phyloP scores from a whole-genome alignment of 2,888 invertebrate genomes.

The Tigriopus californicus region DNA sequence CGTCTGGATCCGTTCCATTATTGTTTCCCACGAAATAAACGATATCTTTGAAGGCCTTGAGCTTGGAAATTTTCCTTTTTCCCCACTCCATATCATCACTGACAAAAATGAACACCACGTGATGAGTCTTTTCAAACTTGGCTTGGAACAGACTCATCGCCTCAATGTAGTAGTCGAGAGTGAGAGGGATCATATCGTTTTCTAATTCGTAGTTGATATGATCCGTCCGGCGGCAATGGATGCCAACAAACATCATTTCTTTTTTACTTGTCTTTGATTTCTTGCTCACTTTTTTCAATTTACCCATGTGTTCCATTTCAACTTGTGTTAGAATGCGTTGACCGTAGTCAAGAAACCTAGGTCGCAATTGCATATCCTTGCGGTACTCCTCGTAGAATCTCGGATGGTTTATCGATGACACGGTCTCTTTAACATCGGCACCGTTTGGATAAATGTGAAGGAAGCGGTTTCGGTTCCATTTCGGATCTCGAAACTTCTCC shows the following conservation, averaged over 20 bases:
- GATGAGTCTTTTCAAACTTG: background rate
- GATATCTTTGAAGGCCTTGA: background rate
- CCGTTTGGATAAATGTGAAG: too few species aligned
- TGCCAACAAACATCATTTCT: slow-evolving; percentile 2
- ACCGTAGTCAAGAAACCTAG: too few species aligned
- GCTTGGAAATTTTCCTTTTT: background rate
- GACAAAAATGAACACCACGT: slow-evolving; percentile 5
- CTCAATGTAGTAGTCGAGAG: background rate
- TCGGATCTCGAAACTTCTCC: too few species aligned
- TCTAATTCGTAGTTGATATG: background rate
- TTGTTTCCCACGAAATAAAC: slow-evolving; percentile 4
- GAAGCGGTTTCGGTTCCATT: too few species aligned
- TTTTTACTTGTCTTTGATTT: background rate
- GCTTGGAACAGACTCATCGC: slow-evolving; percentile 3
- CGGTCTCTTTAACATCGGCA: too few species aligned
- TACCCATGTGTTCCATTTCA: background rate
- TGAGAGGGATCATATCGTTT: background rate
- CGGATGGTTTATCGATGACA: too few species aligned
- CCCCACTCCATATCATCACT: slow-evolving; percentile 12
- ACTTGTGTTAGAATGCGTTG: too few species aligned
- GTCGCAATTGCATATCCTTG: too few species aligned
- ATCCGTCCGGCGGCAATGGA: slow-evolving; percentile 3
- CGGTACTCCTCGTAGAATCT: too few species aligned
- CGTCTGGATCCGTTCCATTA: background rate
- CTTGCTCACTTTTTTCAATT: background rate